phyloP scores from a whole-genome alignment of 2,888 invertebrate species.

The Hybos culiciformis region DNA sequence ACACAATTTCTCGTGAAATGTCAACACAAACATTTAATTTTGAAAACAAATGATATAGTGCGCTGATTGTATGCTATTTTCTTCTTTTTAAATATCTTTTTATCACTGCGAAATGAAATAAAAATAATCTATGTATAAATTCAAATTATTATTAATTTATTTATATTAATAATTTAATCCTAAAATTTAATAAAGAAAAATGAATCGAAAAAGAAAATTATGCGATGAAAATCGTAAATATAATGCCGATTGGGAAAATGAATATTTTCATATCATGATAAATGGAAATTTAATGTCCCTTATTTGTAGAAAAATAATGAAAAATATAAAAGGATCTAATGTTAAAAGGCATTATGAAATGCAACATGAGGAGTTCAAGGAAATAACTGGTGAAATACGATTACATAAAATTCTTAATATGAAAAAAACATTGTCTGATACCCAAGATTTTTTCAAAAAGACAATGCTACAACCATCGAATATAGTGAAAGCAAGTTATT shows the following conservation, averaged over 20 bases:
- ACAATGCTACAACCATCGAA: not conserved
- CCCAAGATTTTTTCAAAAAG: not conserved
- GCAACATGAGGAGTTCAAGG: not conserved
- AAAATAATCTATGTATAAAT: no score
- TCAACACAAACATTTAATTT: no score
- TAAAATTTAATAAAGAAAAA: no score
- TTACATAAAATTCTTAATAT: not conserved
- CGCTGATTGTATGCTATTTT: no score
- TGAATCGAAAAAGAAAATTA: not conserved
- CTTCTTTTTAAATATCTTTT: no score
- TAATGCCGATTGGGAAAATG: not conserved
- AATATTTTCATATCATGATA: not conserved
- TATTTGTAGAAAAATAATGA: not conserved
- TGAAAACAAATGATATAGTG: no score
- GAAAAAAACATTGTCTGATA: not conserved
- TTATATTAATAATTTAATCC: no score
- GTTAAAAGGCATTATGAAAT: slow-evolving; percentile 4
- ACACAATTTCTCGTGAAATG: no score
- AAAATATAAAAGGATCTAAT: slow-evolving; percentile 1
- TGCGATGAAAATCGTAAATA: not conserved
- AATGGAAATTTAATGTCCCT: not conserved
- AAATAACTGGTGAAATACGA: not conserved
- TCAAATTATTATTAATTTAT: no score
- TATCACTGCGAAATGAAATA: no score
- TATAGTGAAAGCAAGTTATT: not conserved